Percentiles rank a stretch among this genome's conserved stretches.
Evolutionary conservation across 2,797 vertebrate genomes (phyloP).

Genomic region (Sebastes miniatus): DNA sequence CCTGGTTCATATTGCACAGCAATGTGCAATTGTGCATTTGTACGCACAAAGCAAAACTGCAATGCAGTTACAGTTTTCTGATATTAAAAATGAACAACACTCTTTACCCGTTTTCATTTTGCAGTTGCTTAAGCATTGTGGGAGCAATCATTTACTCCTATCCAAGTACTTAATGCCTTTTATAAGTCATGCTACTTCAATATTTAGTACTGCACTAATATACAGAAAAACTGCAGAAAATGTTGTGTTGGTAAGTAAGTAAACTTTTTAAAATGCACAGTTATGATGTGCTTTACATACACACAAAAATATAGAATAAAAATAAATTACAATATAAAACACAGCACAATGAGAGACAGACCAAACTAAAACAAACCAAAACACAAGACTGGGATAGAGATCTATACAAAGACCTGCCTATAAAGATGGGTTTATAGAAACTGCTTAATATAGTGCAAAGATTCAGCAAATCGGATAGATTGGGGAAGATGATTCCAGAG

Average conservation of each 20-base stretch:
- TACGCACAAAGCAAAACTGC: slow-evolving; percentile 44
- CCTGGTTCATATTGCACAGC: slow-evolving; percentile 48
- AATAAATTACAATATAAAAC: background rate
- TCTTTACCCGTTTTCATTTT: slow-evolving; percentile 19
- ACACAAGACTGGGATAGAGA: background rate
- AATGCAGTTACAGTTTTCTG: slow-evolving; percentile 36
- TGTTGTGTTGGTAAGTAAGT: background rate
- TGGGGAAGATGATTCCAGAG: background rate
- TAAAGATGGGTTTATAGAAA: background rate
- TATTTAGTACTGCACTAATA: background rate
- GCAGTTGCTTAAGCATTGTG: slow-evolving; percentile 7
- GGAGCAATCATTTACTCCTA: slow-evolving; percentile 1
- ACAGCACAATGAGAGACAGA: background rate
- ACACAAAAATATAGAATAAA: background rate
- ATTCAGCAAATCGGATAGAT: background rate
- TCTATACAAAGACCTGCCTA: background rate
- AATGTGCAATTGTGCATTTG: slow-evolving; percentile 55
- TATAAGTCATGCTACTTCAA: background rate
- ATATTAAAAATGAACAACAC: slow-evolving; percentile 32
- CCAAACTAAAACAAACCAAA: background rate
- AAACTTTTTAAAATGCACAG: background rate
- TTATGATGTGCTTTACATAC: background rate
- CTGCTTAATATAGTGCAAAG: background rate
- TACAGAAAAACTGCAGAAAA: background rate
- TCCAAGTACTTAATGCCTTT: background rate